Evolutionary conservation across 2,797 vertebrate genomes (phyloP), one percentile per base, ranked within the genome.

Genomic region (Notolabrus celidotus): DNA sequence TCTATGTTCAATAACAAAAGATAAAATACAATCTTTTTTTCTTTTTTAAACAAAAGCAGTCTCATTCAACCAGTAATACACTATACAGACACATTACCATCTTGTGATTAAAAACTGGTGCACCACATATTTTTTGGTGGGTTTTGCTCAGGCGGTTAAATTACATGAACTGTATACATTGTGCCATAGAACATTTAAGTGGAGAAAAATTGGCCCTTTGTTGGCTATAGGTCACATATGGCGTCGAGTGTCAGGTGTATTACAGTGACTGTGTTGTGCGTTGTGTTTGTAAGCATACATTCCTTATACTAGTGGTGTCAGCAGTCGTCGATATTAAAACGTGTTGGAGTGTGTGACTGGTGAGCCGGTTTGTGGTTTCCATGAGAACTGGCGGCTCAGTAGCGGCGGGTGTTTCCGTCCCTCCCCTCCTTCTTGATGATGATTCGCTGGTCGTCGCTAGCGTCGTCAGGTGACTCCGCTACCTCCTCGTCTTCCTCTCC

Each of bases 381-480:
- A 79, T 89, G 76, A 88, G 79, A 85, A 88, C 83, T 45, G 86
- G 82, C 77, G 88, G 90, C 82, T 96, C 90, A 97, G 92, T 96
- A 98, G 92, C 92, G 93, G 68, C 95, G 95, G 82, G 95, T 79
- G 85, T 84, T 50, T 22, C 90, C 85, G 43, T 95, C 94, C 66
- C 91, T 88, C 33, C 94, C 91, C 41, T 95, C 85, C 85, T 95
- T 96, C 92, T 95, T 94, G 17, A 96, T 94, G 91, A 95, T 95
- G 90, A 97, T 95, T 92, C 93, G 94, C 83, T 95, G 95, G 89
- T 96, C 95, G 0, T 95, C 94, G 15, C 90, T 65, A 0, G 91
- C 92, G 0, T 96, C 95, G 38, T 96, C 95, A 0, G 94, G 96
- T 9, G 95, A 96, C 86, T 98, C 96, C 0, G 93, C 95, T 23